phyloP scores from a whole-genome alignment of 2,888 invertebrate genomes.

The Apoda limacodes region DNA sequence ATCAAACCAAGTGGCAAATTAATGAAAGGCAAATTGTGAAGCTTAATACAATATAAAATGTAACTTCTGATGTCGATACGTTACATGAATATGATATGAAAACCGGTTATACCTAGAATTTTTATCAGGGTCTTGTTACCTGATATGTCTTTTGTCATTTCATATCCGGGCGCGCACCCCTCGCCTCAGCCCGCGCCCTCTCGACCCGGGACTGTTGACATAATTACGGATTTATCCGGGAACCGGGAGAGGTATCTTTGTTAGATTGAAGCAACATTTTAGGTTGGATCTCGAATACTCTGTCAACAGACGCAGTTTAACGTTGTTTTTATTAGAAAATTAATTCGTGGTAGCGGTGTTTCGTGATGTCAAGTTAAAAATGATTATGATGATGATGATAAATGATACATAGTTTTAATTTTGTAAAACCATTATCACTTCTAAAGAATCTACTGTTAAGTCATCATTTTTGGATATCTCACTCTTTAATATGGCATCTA shows the following conservation, averaged over 20 bases:
- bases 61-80: conserved; percentile 19
- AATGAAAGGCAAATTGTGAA: no score
- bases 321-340: conserved; percentile 5
- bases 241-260: conserved; percentile 9
- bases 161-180: conserved; percentile 30
- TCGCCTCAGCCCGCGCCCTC: conserved; percentile 17
- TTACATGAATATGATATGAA: conserved; percentile 12
- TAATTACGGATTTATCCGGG: conserved; percentile 36
- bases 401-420: no score
- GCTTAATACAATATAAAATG: conserved; percentile 13
- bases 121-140: conserved; percentile 27
- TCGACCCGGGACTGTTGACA: conserved; percentile 28
- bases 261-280: conserved; percentile 1
- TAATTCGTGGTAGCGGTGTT: conserved; percentile 5
- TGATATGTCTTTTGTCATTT: conserved; percentile 47
- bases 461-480: no score
- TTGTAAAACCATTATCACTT: no score
- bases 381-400: no score
- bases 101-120: conserved; percentile 17
- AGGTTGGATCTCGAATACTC: neutral
- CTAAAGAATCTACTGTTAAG: no score
- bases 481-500: no score
- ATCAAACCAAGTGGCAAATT: no score
- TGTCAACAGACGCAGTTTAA: neutral
- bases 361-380: no score